Percentiles rank a stretch among this genome's conserved stretches.
These are phyloP conservation scores for Caenorhabditis angaria DNA, from an alignment of 2,888 invertebrate species.

Conservation along the genomic window DNA sequence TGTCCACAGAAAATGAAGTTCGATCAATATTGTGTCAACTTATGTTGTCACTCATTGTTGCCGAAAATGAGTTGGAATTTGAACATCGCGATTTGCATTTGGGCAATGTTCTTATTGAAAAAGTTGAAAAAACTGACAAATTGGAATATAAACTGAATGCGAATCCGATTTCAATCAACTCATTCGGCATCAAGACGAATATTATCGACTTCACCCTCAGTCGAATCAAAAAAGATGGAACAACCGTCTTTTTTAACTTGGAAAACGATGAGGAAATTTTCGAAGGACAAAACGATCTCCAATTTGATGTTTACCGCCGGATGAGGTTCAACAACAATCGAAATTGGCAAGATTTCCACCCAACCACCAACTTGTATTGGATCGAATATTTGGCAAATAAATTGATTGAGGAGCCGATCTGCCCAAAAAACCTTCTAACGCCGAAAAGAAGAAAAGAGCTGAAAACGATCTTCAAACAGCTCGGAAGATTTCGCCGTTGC, in stretches of 20 bases:
- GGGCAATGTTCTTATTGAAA: constrained; percentile 79
- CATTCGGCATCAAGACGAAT: constrained; percentile 77
- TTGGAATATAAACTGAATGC: constrained; percentile 76
- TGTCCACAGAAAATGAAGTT: constrained; percentile 49
- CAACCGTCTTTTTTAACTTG: constrained; percentile 73
- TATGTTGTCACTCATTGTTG: constrained; percentile 86
- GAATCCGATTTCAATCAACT: constrained; percentile 74
- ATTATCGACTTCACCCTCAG: constrained; percentile 92
- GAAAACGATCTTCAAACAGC: constrained; percentile 9
- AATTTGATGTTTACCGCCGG: constrained; percentile 90
- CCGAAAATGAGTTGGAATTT: constrained; percentile 80
- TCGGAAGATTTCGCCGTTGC: constrained; percentile 7
- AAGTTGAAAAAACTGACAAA: not conserved
- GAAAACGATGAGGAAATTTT: constrained; percentile 75
- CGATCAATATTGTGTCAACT: constrained; percentile 81
- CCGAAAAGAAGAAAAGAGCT: constrained; percentile 19
- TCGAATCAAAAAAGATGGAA: constrained; percentile 77
- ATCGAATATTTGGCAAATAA: constrained; percentile 82
- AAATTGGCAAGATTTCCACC: constrained; percentile 85
- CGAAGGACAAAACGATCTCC: constrained; percentile 85
- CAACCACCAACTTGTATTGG: constrained; percentile 90
- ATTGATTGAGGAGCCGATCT: constrained; percentile 55
- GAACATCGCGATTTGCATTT: constrained; percentile 96
- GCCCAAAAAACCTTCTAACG: constrained; percentile 28
- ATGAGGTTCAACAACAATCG: constrained; percentile 86